These are phyloP conservation scores for Prunella himalayana DNA, from an alignment of 2,113 vertebrate genomes.

Conservation along the genomic window DNA sequence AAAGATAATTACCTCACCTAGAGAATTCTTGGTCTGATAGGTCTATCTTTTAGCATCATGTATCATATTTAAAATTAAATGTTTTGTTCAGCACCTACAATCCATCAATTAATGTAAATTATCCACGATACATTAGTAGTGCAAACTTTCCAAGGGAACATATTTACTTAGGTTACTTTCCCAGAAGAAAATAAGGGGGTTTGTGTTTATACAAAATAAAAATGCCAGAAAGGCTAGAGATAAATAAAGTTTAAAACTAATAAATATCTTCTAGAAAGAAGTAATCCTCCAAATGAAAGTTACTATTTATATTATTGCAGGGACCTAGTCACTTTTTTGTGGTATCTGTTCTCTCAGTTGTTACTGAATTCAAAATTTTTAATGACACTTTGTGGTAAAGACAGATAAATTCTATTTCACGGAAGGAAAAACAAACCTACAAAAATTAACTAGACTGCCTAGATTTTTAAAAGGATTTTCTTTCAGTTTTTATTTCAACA, in stretches of 20 bases:
- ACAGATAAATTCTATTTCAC: neutral
- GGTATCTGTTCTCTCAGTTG: neutral
- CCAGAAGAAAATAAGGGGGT: neutral
- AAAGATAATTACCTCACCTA: conserved; percentile 36
- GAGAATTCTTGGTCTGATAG: conserved; percentile 52
- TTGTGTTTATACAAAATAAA: neutral
- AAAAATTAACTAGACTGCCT: neutral
- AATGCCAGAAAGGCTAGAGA: neutral
- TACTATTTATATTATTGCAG: neutral
- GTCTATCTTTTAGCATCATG: conserved; percentile 12
- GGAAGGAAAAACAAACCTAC: neutral
- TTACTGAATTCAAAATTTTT: neutral
- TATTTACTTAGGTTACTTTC: neutral
- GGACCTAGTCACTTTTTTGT: neutral
- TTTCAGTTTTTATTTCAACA: neutral
- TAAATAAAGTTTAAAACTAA: neutral
- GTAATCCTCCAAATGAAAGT: neutral
- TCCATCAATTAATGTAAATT: conserved; percentile 29
- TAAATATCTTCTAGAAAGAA: neutral
- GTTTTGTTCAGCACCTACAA: neutral
- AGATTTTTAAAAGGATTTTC: neutral
- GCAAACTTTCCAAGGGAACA: neutral
- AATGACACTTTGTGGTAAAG: neutral
- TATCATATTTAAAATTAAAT: conserved; percentile 34
- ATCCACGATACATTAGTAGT: neutral